A percentile compares a stretch with the other conserved stretches of the same genome.
Evolutionary conservation across 2,888 invertebrate species (phyloP).

Genomic region (Lithosia quadra): DNA sequence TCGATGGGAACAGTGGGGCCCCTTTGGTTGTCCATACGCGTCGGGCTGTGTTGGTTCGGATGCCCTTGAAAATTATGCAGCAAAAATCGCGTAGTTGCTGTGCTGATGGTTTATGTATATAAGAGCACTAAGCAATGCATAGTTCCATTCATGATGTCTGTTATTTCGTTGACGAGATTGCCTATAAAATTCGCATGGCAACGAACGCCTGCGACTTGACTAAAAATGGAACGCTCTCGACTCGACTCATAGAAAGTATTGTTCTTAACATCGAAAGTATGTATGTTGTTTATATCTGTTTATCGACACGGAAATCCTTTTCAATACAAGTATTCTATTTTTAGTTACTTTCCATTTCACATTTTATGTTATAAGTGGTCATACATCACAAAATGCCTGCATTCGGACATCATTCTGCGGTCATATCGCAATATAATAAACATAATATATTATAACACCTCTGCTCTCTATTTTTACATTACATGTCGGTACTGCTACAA

Average conservation of each 20-base stretch:
- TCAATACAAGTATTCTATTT: slow-evolving; percentile 38
- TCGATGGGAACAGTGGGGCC: slow-evolving; percentile 61
- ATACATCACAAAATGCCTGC: slow-evolving; percentile 31
- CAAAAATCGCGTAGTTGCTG: slow-evolving; percentile 77
- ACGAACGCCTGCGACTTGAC: slow-evolving; percentile 69
- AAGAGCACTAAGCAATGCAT: slow-evolving; percentile 61
- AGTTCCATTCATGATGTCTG: slow-evolving; percentile 64
- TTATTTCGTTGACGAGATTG: slow-evolving; percentile 53
- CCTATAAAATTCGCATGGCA: slow-evolving; percentile 71
- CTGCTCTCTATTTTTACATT: slow-evolving; percentile 51
- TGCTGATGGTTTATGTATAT: slow-evolving; percentile 63
- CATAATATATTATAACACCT: slow-evolving; percentile 13
- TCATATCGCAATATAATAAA: slow-evolving; percentile 28
- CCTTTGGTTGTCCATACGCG: slow-evolving; percentile 64
- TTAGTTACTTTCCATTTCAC: slow-evolving; percentile 44
- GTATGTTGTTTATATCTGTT: slow-evolving; percentile 61
- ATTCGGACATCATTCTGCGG: slow-evolving; percentile 41
- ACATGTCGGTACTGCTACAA: slow-evolving; percentile 18
- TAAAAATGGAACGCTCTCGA: slow-evolving; percentile 82
- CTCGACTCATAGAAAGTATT: slow-evolving; percentile 78
- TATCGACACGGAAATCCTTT: slow-evolving; percentile 60
- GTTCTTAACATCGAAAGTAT: slow-evolving; percentile 69
- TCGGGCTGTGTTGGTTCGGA: slow-evolving; percentile 59
- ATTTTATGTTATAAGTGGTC: slow-evolving; percentile 22
- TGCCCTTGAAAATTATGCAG: slow-evolving; percentile 88